Base-by-base conservation (phyloP, 2,888 invertebrate genomes). In the Isotomurus palustris region DNA sequence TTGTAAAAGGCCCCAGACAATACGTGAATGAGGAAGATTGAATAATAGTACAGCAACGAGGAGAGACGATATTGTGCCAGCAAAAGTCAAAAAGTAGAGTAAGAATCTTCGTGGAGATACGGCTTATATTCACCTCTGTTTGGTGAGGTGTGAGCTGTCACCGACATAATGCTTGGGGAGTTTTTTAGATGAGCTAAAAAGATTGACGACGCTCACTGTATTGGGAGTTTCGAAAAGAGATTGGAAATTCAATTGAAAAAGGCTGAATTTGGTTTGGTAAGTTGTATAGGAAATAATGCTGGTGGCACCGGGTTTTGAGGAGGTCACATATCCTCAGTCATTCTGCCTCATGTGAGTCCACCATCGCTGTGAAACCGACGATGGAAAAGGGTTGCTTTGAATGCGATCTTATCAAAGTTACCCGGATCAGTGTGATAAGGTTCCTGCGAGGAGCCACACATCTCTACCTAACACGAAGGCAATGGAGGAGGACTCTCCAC, bases 191-290 rank as follows among this genome's bases (percentile, higher is more conserved):
- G 64, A 66, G 62, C 64, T 63, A 61, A 59, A 65, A 65, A 67
- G 68, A 69, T 69, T 69, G 64, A 67, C 66, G 66, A 68, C n/a
- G n/a, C n/a, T n/a, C n/a, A n/a, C n/a, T 65, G 64, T 66, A 65
- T 66, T 67, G 62, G 65, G 58, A 48, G 44, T 8, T 8, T 32
- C 14, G 56, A 53, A 56, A 59, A 56, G 69, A 67, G 67, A 69
- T 69, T n/a, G n/a, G n/a, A 67, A 69, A 69, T 66, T 67, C 67
- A 69, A 69, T 65, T 64, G 68, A 66, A 63, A 63, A 59, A 61
- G 56, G 12, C 8, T 51, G 24, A 6, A 10, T 21, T 10, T 43
- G 19, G 43, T 43, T 22, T 43, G 3, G 22, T 43, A 6, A 22
- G 22, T 49, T 35, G 49, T 49, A 49, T 49, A 49, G 35, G 35